Percentiles rank a stretch among this genome's conserved stretches.
Conservation (phyloP, 1,140 invertebrate species). For the Ectropis grisescens region DNA sequence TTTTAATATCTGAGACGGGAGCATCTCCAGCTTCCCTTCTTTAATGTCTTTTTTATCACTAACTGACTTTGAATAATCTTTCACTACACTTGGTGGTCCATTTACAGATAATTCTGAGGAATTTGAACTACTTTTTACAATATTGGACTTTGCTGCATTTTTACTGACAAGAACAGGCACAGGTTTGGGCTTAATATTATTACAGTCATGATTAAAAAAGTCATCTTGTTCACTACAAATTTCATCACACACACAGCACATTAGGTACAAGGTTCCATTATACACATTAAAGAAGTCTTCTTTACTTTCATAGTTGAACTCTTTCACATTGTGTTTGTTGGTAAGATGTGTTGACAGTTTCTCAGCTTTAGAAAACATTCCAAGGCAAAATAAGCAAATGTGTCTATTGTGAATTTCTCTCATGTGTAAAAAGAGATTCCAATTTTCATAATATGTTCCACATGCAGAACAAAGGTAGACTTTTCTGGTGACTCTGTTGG, state of each 20-base stretch:
- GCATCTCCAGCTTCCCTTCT: slow-evolving; percentile 35
- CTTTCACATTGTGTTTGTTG: slow-evolving; percentile 80
- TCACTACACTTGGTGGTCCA: slow-evolving; percentile 26
- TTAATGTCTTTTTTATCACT: slow-evolving; percentile 34
- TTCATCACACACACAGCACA: slow-evolving; percentile 84
- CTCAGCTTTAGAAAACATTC: slow-evolving; percentile 83
- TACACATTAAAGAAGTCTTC: slow-evolving; percentile 76
- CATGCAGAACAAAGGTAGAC: slow-evolving; percentile 84
- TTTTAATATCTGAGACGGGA: slow-evolving; percentile 26
- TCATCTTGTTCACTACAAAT: slow-evolving; percentile 79
- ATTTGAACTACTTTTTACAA: slow-evolving; percentile 34
- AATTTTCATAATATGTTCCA: slow-evolving; percentile 85
- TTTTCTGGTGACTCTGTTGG: slow-evolving; percentile 78
- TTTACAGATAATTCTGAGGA: slow-evolving; percentile 29
- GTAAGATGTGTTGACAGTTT: slow-evolving; percentile 80
- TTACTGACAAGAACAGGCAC: slow-evolving; percentile 59
- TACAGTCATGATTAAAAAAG: slow-evolving; percentile 80
- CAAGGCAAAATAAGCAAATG: slow-evolving; percentile 84
- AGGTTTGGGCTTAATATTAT: slow-evolving; percentile 58
- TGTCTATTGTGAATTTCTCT: slow-evolving; percentile 81
- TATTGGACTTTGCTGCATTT: slow-evolving; percentile 42
- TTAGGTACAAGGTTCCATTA: slow-evolving; percentile 78
- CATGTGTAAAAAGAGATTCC: slow-evolving; percentile 87
- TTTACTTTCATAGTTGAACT: slow-evolving; percentile 73
- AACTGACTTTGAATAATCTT: slow-evolving; percentile 22